Conservation (phyloP, 2,797 vertebrate species). For the Sardinella longiceps region DNA sequence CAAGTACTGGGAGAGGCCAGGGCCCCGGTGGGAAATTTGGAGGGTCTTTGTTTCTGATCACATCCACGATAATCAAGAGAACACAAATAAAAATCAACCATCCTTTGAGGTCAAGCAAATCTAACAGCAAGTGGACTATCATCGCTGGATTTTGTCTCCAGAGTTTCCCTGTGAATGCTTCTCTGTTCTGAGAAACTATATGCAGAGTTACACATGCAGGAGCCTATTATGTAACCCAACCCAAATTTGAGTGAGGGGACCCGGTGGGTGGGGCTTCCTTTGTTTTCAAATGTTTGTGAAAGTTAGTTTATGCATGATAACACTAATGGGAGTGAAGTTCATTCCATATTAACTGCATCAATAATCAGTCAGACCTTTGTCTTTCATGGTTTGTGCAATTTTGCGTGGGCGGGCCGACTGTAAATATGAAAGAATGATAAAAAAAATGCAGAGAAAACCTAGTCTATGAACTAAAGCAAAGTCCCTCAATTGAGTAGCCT, state of each 20-base stretch:
- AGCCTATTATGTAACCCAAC: neutral
- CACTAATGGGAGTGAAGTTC: neutral
- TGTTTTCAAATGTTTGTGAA: neutral
- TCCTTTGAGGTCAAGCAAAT: conserved; percentile 57
- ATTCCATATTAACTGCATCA: neutral
- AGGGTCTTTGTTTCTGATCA: conserved; percentile 71
- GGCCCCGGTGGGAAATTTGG: conserved; percentile 80
- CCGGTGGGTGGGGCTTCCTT: neutral
- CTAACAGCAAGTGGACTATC: conserved; percentile 66
- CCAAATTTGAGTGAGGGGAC: neutral
- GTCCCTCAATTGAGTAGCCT: too few species aligned
- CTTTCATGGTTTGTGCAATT: too few species aligned
- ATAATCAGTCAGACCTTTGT: neutral
- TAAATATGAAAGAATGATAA: too few species aligned
- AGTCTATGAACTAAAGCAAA: too few species aligned
- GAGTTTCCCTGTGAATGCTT: neutral
- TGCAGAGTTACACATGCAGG: neutral
- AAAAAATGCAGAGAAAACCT: too few species aligned
- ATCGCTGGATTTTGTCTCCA: conserved; percentile 48
- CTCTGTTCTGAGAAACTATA: neutral
- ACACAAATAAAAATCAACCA: conserved; percentile 65
- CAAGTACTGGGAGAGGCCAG: conserved; percentile 74
- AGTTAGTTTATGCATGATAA: neutral
- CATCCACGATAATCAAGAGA: conserved; percentile 69
- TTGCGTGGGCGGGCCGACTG: too few species aligned